Evolutionary conservation across 2,888 invertebrate genomes (phyloP), one percentile per base, ranked within the genome.

Genomic region (Scaptomyza flava): DNA sequence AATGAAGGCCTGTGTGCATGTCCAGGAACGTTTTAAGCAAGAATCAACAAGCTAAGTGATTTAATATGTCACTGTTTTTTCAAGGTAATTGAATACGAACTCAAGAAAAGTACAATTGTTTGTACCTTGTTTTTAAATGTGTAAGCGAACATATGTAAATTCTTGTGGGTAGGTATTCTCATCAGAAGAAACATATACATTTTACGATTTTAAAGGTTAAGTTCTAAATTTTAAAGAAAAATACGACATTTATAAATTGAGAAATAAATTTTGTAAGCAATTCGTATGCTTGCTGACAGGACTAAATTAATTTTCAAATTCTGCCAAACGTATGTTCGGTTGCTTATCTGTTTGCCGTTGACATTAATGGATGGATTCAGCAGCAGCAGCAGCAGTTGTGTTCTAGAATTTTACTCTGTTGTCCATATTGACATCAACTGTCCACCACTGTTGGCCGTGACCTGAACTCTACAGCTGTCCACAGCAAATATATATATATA

Each of bases 1-100:
- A 60, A 61, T 30, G 17, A 43, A 8, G 36, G 27, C 72, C 67
- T 67, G 11, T 23, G 50, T 62, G 34, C 42, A 41, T 42, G 63
- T 51, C 42, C 12, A 14, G 4, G 36, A 57, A 60, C 31, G 33
- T 20, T 38, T 50, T 38, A 43, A 9, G 20, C 8, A 50, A 46
- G 12, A 33, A 36, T 31, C 31, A 41, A 47, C 12, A 46, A 38
- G 51, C 27, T 58, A 54, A 56, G 20, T 20, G 12, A 17, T 17
- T 17, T 45, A 6, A 9, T 33, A n/a, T 17, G 17, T 17, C 17
- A 17, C 17, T 34, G 14, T 46, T 56, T 43, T 33, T 31, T 33
- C 30, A 31, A 33, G 9, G 6, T 9, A 33, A 23, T 33, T 17
- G 17, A 17, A 41, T 41, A 14, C 14, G 3, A 8, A 8, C 14